Base-by-base conservation (phyloP, 2,113 vertebrate species). In the Tichodroma muraria region DNA sequence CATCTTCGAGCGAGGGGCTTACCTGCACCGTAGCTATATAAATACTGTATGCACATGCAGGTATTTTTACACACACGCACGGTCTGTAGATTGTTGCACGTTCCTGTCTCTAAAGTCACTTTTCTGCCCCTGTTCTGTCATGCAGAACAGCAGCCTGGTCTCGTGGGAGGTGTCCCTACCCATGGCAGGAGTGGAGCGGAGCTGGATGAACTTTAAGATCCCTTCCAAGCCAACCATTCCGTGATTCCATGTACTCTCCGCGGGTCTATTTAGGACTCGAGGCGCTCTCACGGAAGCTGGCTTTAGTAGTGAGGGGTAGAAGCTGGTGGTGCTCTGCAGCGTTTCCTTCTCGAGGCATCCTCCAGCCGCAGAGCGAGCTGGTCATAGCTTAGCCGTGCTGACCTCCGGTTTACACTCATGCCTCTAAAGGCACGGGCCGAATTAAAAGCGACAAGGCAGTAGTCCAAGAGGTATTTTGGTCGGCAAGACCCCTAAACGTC, bases 21-120 rank as follows among this genome's bases (percentile, higher is more conserved):
- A 5, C 15, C 47, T 15, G 0, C 10, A 2, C 11, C 23, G 8
- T 1, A 15, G 25, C 5, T 9, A 1, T 11, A 8, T 2, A 15
- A 30, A 6, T 27, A 2, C 13, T 10, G 2, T 1, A 9, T 0
- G 1, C 16, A 17, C 6, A 6, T 0, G 8, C 0, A 15, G 25
- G 10, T 45, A 2, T 77, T 86, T 72, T 37, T 30, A n/a, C 27
- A 19, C 19, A 7, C 11, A n/a, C 15, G 2, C 23, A 6, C 8
- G 1, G 6, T 1, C 28, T 9, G 28, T 3, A 20, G 9, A 4
- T 2, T 24, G 20, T 1, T 16, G 8, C 5, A 4, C 3, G 2
- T 30, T 69, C 17, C 30, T 40, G 7, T 30, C n/a, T 42, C 8
- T 33, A 28, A 8, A 52, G 5, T n/a, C 28, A 4, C 28, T 21